Base-by-base conservation (phyloP, 2,888 invertebrate species). In the Sepiola atlantica region DNA sequence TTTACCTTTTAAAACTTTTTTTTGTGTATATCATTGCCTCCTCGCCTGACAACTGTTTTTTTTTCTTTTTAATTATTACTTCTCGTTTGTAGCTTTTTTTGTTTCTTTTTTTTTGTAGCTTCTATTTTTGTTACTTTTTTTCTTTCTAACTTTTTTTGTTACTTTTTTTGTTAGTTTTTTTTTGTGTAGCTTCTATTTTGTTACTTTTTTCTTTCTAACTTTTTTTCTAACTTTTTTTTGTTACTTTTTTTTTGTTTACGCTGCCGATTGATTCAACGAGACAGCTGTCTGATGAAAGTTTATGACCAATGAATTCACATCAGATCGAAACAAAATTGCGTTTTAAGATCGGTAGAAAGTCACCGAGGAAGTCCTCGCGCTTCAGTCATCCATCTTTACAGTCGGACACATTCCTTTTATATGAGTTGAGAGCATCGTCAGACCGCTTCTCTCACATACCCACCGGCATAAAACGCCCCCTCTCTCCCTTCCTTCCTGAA, bases 271-370 rank as follows among this genome's bases (percentile, higher is more conserved):
- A 92, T 92, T 92, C 92, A 54, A 92, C n/a, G n/a, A 92, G 92
- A 92, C 92, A 92, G 45, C 32, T 55, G 92, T 92, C 92, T 92
- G 92, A 92, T 92, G 92, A 92, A 54, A 28, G 92, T 92, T 92
- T 92, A 92, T 92, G 92, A 54, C 92, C 92, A 55, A 92, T 92
- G 92, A 92, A 92, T 92, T 92, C 54, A 54, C 92, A 92, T 92
- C 92, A 92, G 55, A 92, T 92, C 92, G 92, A 92, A 92, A 54
- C 35, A 45, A 92, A 92, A 92, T 92, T 92, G 92, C 92, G 92
- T 92, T 92, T 92, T 92, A 92, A 92, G 92, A 92, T 92, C 92
- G 54, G 45, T 54, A 24, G 45, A 20, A 92, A 54, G 92, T 92
- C 92, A 92, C 92, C 45, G 54, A 92, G 28, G 28, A 92, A 45